A percentile compares a stretch with the other conserved stretches of the same genome.
phyloP scores from a whole-genome alignment of 2,888 invertebrate genomes.

The Amblyteles armatorius region DNA sequence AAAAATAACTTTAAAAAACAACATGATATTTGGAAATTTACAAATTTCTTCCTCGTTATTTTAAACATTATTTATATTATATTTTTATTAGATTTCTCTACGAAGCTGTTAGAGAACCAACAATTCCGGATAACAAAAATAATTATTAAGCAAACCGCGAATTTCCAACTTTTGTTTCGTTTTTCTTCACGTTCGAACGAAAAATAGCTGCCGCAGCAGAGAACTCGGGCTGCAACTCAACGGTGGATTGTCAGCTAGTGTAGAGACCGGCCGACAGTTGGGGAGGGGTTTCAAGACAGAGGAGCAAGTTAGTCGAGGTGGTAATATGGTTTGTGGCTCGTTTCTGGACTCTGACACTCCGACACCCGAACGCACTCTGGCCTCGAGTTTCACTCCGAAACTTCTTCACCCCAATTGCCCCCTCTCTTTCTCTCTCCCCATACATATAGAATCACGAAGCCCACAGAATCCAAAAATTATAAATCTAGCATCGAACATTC shows the following conservation, averaged over 20 bases:
- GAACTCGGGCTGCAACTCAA: neutral
- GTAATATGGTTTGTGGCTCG: constrained; percentile 43
- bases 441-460: neutral
- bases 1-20: no score
- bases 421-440: neutral
- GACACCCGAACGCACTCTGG: constrained; percentile 46
- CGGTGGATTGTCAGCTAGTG: constrained; percentile 3
- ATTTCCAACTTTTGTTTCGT: neutral
- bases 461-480: neutral
- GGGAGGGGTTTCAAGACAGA: constrained; percentile 30
- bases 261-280: constrained; percentile 8
- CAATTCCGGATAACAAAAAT: neutral
- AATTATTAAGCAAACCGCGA: neutral
- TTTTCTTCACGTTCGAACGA: neutral
- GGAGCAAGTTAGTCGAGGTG: constrained; percentile 25
- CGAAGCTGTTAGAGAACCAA: neutral
- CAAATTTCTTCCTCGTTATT: neutral
- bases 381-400: constrained; percentile 11
- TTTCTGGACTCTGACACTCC: constrained; percentile 50
- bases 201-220: neutral
- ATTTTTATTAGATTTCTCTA: neutral
- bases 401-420: neutral
- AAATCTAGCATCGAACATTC: neutral
- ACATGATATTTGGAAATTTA: no score
- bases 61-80: neutral